Conservation (phyloP, 2,888 invertebrate species). For the Hipparchia semele region DNA sequence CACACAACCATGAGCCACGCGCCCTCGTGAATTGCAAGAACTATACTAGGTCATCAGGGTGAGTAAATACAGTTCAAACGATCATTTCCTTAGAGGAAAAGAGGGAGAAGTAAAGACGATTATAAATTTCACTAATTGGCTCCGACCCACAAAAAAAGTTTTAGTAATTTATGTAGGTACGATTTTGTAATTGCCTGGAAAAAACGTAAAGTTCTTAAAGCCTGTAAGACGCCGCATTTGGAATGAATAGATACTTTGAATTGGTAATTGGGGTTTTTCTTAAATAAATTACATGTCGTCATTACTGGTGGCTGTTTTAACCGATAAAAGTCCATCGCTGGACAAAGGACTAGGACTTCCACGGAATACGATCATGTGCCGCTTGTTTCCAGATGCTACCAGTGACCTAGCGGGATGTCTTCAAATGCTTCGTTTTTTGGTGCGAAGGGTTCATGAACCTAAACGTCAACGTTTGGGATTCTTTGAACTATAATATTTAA, state of each 20-base stretch:
- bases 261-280: neutral
- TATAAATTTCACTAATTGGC: constrained; percentile 10
- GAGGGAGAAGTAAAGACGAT: neutral
- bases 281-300: neutral
- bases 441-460: too few species aligned
- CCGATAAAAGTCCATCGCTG: too few species aligned
- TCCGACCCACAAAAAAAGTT: constrained; percentile 9
- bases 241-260: neutral
- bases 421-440: too few species aligned
- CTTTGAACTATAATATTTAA: too few species aligned
- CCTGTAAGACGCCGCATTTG: neutral
- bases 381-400: too few species aligned
- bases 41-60: too few species aligned
- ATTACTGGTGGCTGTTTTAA: neutral
- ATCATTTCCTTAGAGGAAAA: neutral
- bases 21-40: too few species aligned
- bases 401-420: too few species aligned
- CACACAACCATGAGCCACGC: too few species aligned
- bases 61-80: neutral
- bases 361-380: too few species aligned
- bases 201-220: constrained; percentile 5
- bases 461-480: too few species aligned
- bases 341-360: too few species aligned
- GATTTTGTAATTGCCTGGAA: constrained; percentile 12
- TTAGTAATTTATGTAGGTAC: constrained; percentile 8